phyloP scores from a whole-genome alignment of 2,797 vertebrate genomes.

The Pantherophis vulpinus region DNA sequence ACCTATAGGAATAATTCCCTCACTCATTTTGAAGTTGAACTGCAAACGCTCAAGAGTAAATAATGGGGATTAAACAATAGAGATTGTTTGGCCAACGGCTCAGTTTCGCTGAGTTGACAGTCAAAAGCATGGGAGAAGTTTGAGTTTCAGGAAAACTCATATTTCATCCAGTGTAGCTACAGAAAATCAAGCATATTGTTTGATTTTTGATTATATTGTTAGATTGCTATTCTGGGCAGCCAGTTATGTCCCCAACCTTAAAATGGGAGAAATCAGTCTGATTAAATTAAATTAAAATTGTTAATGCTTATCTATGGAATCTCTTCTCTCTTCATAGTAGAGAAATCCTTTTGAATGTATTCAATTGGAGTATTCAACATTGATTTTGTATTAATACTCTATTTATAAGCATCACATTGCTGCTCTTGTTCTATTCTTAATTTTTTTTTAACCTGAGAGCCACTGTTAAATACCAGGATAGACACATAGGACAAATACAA shows the following conservation, averaged over 20 bases:
- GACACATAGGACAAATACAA: background rate
- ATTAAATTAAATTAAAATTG: background rate
- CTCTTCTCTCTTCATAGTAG: background rate
- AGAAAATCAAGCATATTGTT: conserved; percentile 19
- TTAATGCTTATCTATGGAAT: background rate
- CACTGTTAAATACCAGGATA: background rate
- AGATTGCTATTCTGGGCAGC: conserved; percentile 30
- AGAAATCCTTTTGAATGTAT: background rate
- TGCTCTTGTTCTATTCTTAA: background rate
- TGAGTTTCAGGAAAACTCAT: conserved; percentile 10
- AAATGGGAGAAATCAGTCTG: conserved; percentile 8
- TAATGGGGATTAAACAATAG: conserved; percentile 4
- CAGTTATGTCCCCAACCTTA: conserved; percentile 28
- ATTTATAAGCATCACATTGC: background rate
- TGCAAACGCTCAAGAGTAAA: conserved; percentile 1
- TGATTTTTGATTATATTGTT: background rate
- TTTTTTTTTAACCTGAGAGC: background rate
- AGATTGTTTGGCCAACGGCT: conserved; percentile 3
- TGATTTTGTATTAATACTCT: background rate
- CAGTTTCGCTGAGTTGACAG: background rate
- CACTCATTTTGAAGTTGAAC: background rate
- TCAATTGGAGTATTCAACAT: background rate
- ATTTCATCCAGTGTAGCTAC: background rate
- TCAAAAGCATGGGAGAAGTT: background rate
- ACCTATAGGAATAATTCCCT: background rate